Conservation (phyloP, 2,113 vertebrate species). For the Percina caprodes region DNA sequence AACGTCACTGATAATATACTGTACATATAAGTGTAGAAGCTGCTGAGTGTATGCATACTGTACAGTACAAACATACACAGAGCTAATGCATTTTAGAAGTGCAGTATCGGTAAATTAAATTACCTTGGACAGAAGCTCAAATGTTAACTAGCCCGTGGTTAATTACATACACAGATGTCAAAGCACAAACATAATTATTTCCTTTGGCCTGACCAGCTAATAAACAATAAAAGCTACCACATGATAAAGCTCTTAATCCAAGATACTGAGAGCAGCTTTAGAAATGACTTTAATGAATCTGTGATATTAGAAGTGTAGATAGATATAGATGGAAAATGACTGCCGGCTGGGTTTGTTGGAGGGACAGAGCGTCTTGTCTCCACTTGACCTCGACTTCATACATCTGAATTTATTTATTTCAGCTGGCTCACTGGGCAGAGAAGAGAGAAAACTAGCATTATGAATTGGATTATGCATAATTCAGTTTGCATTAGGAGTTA, state of each 20-base stretch:
- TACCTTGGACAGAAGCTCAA: conserved; percentile 1
- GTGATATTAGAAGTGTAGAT: neutral
- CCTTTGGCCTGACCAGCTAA: neutral
- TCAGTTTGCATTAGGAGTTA: conserved; percentile 19
- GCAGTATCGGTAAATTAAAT: conserved; percentile 18
- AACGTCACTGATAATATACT: neutral
- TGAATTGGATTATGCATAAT: conserved; percentile 4
- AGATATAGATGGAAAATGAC: no score
- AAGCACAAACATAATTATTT: conserved; percentile 20
- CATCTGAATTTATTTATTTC: conserved; percentile 7
- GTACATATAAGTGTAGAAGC: neutral
- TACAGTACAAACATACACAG: neutral
- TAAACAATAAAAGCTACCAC: conserved; percentile 8
- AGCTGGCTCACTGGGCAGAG: conserved; percentile 7
- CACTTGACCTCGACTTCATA: neutral
- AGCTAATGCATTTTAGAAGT: neutral
- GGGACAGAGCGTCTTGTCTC: conserved; percentile 11
- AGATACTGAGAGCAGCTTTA: neutral
- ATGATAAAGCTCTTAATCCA: conserved; percentile 1
- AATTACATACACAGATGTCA: conserved; percentile 35
- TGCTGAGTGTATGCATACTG: neutral
- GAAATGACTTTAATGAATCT: neutral
- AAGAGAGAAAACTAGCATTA: conserved; percentile 6
- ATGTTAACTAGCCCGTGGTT: conserved; percentile 27
- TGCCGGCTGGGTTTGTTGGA: neutral